Evolutionary conservation across 2,888 invertebrate species (phyloP), one percentile per base, ranked within the genome.

Genomic region (Parnassius glacialis): DNA sequence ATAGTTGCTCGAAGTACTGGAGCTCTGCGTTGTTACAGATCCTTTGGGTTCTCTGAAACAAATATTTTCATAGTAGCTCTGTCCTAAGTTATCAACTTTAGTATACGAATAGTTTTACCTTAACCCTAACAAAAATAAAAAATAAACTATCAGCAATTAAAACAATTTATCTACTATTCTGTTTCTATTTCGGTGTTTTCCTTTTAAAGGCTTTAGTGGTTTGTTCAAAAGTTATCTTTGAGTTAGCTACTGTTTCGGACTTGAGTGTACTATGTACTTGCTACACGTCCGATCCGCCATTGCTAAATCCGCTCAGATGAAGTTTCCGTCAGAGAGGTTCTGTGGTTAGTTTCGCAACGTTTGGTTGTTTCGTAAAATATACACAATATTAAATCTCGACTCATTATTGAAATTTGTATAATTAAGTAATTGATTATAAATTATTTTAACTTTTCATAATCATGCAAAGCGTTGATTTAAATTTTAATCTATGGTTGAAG

Each of bases 221-320:
- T 59, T 53, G 59, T 59, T 54, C 48, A 52, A 59, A 52, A 59
- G 53, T 59, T 59, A 59, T 43, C 47, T 41, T 20, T 42, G 47
- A 53, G 59, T 41, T 48, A 16, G 20, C 12, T 41, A 42, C 42
- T 34, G 53, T 54, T 54, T 59, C 42, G 48, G 53, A 41, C 59
- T 54, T 25, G 25, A 25, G 25, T 3, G 3, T 25, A 25, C 25
- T 1, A 1, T 1, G 3, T 25, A 25, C 25, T 59, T 52, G 12
- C 44, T 34, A 52, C 47, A 20, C 20, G 41, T 10, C 3, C 59
- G 11, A 25, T 52, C 52, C 45, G 58, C 20, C 53, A 16, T 42
- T 48, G 20, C 59, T 48, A 42, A 59, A 59, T 59, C 53, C 53
- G 42, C 43, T 34, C 41, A 47, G 45, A 52, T 47, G n/a, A 59